Conservation (phyloP, 2,797 vertebrate genomes). For the Xyrichtys novacula region DNA sequence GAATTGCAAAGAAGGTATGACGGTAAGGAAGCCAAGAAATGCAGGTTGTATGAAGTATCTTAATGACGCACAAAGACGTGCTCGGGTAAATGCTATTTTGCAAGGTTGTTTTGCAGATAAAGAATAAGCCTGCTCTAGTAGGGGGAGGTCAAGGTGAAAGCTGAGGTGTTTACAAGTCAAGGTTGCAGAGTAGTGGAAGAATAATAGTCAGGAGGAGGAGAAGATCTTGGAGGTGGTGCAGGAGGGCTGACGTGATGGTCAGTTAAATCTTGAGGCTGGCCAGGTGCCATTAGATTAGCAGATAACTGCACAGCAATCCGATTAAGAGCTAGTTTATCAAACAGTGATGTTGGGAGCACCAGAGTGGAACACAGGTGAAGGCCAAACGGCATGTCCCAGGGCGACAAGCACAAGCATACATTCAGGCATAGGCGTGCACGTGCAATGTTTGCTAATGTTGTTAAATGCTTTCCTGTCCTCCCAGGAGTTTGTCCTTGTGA, state of each 20-base stretch:
- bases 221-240: constrained; percentile 11
- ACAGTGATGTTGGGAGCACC: constrained; percentile 28
- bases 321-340: constrained; percentile 64
- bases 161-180: constrained; percentile 34
- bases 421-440: neutral
- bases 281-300: constrained; percentile 62
- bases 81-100: neutral
- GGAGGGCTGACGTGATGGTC: constrained; percentile 25
- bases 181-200: constrained; percentile 12
- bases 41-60: constrained; percentile 2
- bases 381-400: constrained; percentile 29
- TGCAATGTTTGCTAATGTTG: constrained; percentile 47
- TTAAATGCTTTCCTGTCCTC: constrained; percentile 46
- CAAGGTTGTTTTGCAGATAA: neutral
- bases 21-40: neutral
- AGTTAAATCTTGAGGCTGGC: constrained; percentile 50
- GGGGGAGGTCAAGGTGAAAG: constrained; percentile 49
- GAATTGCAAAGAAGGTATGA: constrained; percentile 11
- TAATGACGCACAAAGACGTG: neutral
- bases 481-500: constrained; percentile 61
- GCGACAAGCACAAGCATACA: constrained; percentile 4
- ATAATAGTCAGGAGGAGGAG: constrained; percentile 20
- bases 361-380: constrained; percentile 56
- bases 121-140: neutral
- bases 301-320: constrained; percentile 52